These are phyloP conservation scores for Phrixothrix hirtus DNA, from an alignment of 2,888 invertebrate species.

Conservation along the genomic window DNA sequence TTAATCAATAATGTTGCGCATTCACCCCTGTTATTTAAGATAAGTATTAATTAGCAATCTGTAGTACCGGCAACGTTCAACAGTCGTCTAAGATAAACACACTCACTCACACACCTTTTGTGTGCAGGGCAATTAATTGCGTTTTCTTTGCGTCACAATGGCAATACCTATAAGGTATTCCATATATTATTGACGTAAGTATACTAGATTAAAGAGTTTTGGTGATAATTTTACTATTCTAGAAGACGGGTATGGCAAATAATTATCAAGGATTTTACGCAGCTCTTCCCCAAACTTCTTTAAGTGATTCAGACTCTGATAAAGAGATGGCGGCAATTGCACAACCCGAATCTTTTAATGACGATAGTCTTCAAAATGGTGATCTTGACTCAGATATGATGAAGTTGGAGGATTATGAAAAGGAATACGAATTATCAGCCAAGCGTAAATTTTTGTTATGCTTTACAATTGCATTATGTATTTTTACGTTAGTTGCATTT, in stretches of 20 bases:
- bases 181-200: no score
- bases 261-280: constrained; percentile 66
- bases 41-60: no score
- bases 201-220: no score
- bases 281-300: constrained; percentile 75
- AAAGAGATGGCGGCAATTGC: constrained; percentile 60
- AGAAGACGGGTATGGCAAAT: constrained; percentile 45
- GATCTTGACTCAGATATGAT: constrained; percentile 33
- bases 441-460: constrained; percentile 70
- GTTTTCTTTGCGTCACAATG: no score
- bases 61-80: no score
- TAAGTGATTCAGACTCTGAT: constrained; percentile 78
- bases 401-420: constrained; percentile 39
- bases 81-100: no score
- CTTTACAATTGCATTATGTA: constrained; percentile 70
- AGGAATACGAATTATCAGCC: constrained; percentile 62
- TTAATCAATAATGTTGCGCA: no score
- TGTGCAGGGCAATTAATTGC: no score
- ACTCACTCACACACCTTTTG: no score
- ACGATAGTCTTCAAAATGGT: constrained; percentile 31
- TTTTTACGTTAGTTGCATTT: constrained; percentile 73
- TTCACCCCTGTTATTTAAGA: no score
- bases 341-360: constrained; percentile 14
- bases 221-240: neutral
- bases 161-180: no score